phyloP scores from a whole-genome alignment of 2,888 invertebrate species.

The Drosophila sordidula region DNA sequence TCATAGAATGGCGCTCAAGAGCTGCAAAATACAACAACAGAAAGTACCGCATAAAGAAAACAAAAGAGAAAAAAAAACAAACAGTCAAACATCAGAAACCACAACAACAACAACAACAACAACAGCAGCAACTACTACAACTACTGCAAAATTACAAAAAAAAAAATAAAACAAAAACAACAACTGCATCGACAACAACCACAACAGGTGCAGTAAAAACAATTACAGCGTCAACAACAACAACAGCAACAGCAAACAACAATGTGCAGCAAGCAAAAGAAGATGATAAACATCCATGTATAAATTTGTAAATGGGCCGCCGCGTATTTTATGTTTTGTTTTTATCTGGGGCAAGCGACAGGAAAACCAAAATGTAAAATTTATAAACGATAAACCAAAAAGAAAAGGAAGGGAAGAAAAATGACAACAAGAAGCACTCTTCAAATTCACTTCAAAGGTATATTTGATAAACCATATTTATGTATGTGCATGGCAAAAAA shows the following conservation, averaged over 20 bases:
- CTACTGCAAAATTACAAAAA: slow-evolving; percentile 18
- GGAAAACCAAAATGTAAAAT: slow-evolving; percentile 49
- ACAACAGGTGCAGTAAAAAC: slow-evolving; percentile 28
- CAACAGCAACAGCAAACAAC: background rate
- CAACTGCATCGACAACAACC: slow-evolving; percentile 16
- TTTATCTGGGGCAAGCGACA: slow-evolving; percentile 45
- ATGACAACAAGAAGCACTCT: slow-evolving; percentile 16
- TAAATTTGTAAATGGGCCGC: slow-evolving; percentile 48
- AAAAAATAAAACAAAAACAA: slow-evolving; percentile 19
- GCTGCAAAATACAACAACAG: slow-evolving; percentile 85
- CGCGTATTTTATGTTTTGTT: slow-evolving; percentile 49
- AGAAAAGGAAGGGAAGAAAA: slow-evolving; percentile 9
- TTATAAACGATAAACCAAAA: slow-evolving; percentile 24
- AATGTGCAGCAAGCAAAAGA: slow-evolving; percentile 20
- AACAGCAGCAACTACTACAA: slow-evolving; percentile 13
- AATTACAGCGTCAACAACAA: slow-evolving; percentile 14
- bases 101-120: slow-evolving; percentile 30
- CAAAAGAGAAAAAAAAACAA: slow-evolving; percentile 39
- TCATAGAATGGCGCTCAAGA: slow-evolving; percentile 84
- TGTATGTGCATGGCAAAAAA: slow-evolving; percentile 33
- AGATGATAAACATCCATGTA: slow-evolving; percentile 24
- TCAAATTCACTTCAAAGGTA: slow-evolving; percentile 37
- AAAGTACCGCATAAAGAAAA: slow-evolving; percentile 83
- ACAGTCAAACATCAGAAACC: slow-evolving; percentile 25
- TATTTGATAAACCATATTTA: slow-evolving; percentile 44